A percentile compares a stretch with the other conserved stretches of the same genome.
phyloP scores from a whole-genome alignment of 2,888 invertebrate genomes.

The Scaptomyza tumidula region DNA sequence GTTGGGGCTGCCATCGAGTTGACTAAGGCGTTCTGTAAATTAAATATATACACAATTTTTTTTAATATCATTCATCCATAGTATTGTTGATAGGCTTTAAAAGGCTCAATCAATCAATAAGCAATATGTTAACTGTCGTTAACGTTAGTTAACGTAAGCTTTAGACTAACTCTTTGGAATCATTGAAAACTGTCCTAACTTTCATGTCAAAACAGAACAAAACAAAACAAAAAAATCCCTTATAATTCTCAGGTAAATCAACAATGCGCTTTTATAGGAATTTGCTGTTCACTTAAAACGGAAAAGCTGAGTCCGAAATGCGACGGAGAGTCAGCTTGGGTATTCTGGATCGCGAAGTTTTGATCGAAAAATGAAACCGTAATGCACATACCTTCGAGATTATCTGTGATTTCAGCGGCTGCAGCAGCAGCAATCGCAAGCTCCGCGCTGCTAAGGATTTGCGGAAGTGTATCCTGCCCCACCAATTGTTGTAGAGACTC shows the following conservation, averaged over 20 bases:
- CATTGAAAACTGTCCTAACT: background rate
- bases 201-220: conserved; percentile 31
- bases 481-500: conserved; percentile 17
- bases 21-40: conserved; percentile 80
- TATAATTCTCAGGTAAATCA: conserved; percentile 1
- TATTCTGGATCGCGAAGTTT: background rate
- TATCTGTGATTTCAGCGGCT: conserved; percentile 74
- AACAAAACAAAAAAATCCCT: background rate
- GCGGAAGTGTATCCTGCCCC: conserved; percentile 14
- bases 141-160: conserved; percentile 1
- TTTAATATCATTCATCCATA: background rate
- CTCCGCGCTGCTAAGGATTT: conserved; percentile 9
- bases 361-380: background rate
- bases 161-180: conserved; percentile 15
- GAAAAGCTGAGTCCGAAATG: too few relatives aligned
- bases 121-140: background rate
- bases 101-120: background rate
- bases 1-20: conserved; percentile 77
- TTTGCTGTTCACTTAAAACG: too few relatives aligned
- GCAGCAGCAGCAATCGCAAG: conserved; percentile 47
- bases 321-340: background rate
- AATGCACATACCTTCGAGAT: conserved; percentile 74
- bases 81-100: background rate
- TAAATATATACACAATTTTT: background rate
- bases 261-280: background rate